Evolutionary conservation across 2,888 invertebrate genomes (phyloP).

Genomic region (Auanema sp.): DNA sequence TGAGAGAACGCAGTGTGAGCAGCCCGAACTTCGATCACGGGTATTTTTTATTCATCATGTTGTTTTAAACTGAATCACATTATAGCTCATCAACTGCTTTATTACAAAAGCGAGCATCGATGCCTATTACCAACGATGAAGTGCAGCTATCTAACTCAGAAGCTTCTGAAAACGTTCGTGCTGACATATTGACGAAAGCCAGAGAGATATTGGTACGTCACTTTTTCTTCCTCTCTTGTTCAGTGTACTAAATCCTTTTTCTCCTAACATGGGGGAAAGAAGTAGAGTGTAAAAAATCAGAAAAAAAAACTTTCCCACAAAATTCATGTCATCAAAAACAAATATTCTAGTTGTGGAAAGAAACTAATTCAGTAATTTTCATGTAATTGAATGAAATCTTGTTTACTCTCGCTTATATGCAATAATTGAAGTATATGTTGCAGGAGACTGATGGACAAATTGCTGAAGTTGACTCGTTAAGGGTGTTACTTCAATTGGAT

Average conservation of each 20-base stretch:
- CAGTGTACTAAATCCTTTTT: too few relatives aligned
- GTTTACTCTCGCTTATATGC: neutral
- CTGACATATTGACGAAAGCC: constrained; percentile 34
- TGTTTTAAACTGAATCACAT: neutral
- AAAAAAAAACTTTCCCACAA: too few relatives aligned
- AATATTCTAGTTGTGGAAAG: too few relatives aligned
- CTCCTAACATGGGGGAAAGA: too few relatives aligned
- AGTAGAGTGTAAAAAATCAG: too few relatives aligned
- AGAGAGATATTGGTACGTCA: constrained; percentile 11
- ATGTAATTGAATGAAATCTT: too few relatives aligned
- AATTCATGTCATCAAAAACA: neutral
- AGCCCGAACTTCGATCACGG: constrained; percentile 24
- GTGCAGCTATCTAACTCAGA: constrained; percentile 30
- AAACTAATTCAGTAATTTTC: too few relatives aligned
- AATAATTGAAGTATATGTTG: constrained; percentile 10
- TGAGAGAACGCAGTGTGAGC: constrained; percentile 33
- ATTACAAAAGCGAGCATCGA: constrained; percentile 31
- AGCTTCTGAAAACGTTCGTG: constrained; percentile 32
- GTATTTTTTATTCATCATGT: neutral
- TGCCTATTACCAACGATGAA: constrained; percentile 30
- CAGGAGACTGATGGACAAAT: constrained; percentile 30
- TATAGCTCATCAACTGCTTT: neutral
- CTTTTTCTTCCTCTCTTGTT: neutral
- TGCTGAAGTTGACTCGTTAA: constrained; percentile 32
- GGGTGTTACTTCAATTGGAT: constrained; percentile 32